Evolutionary conservation across 2,113 vertebrate species (phyloP).

Genomic region (Columba janthina): DNA sequence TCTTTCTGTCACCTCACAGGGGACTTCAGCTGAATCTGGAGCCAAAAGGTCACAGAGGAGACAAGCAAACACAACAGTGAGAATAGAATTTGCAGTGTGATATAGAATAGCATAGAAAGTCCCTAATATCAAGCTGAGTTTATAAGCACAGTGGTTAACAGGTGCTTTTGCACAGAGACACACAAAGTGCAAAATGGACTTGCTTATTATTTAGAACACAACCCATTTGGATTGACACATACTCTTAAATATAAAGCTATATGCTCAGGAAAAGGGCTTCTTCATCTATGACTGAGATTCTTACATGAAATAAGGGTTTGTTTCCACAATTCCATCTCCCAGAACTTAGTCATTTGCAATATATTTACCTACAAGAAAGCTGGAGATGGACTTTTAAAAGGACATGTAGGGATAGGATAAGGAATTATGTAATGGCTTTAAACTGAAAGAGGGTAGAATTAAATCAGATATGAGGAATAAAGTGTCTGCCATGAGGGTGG

Average conservation of each 20-base stretch:
- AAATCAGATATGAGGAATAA: too few species aligned
- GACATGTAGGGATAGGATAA: too few species aligned
- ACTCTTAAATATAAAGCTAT: background rate
- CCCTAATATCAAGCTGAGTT: background rate
- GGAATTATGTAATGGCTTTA: too few species aligned
- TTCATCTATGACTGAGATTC: background rate
- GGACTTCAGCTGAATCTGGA: background rate
- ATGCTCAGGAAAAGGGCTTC: background rate
- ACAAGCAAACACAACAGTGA: background rate
- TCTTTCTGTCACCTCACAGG: background rate
- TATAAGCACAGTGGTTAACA: background rate
- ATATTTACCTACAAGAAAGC: too few species aligned
- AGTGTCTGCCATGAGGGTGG: too few species aligned
- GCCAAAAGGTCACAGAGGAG: background rate
- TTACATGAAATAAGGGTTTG: background rate
- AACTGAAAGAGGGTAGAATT: too few species aligned
- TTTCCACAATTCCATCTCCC: background rate
- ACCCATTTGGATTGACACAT: background rate
- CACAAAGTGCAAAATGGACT: background rate
- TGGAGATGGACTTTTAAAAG: too few species aligned
- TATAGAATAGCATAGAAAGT: background rate
- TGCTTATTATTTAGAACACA: background rate
- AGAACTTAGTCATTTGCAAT: background rate
- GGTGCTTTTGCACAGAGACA: background rate
- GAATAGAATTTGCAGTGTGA: background rate